Base-by-base conservation (phyloP, 2,113 vertebrate species). In the Lepisosteus oculatus region DNA sequence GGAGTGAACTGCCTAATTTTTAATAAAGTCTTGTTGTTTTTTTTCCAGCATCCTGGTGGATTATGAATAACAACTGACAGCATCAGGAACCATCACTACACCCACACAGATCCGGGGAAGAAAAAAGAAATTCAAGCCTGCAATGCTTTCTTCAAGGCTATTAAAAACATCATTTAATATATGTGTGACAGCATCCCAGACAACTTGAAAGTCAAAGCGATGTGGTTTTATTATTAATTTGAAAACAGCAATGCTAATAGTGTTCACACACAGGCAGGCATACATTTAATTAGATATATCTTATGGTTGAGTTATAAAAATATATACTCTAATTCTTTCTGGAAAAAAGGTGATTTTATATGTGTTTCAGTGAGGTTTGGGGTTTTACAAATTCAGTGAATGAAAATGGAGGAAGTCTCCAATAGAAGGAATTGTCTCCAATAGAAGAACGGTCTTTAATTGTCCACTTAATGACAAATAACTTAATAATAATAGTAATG, bases 11-110 rank as follows among this genome's bases (percentile, higher is more conserved):
- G n/a, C 8, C 55, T 5, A 2, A n/a, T 4, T 41, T 12, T n/a
- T 43, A 69, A 44, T 61, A 13, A 54, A 29, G 45, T 47, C 12
- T 55, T 6, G 9, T 9, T 45, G 69, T 81, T 76, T 87, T 75
- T 82, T 82, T 82, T 51, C 17, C 88, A 97, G 96, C 95, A 45
- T 97, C 95, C 76, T 98, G 96, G 96, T 98, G 96, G 96, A 95
- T 96, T 80, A 90, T 95, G 93, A 95, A 94, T 86, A 96, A 95
- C 85, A 95, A 95, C 89, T 94, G 94, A 92, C 77, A 69, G 73
- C 65, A 72, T 15, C 70, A 41, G 43, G 69, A 83, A 79, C 61
- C 80, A 12, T 11, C 66, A 17, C 66, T 43, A n/a, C 43, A 61
- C 70, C 80, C 80, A 86, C 80, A 62, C 77, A 55, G 71, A 73